Base-by-base conservation (phyloP, 30 jellyfish, hydroid and myxozoan genomes). In the Aurelia coerulea region DNA sequence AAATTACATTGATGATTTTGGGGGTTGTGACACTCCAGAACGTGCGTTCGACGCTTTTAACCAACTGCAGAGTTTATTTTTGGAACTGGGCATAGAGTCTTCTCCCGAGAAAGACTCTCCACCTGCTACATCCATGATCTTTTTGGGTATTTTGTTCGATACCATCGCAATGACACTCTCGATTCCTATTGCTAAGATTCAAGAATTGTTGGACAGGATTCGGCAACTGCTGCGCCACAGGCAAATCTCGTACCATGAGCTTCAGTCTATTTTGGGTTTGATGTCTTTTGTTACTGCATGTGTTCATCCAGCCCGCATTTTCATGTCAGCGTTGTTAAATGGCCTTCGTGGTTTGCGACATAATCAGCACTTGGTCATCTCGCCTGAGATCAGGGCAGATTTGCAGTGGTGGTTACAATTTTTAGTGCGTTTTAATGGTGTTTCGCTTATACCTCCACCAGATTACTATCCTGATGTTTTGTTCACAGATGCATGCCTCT, bases 331-430 rank as follows among this genome's bases (percentile, higher is more conserved):
- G 8, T 23, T 60, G 34, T 23, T 60, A 23, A 60, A 60, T 23
- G 69, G 69, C 69, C 69, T 60, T 60, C 69, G 69, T 10, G 69
- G 69, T 60, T 60, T 60, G 9, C 34, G 3, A 15, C 69, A 60
- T 60, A 17, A 60, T 23, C 69, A 60, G 69, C 7, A 5, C 7
- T 23, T 5, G 69, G 8, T 15, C 23, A 60, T 60, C 2, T 3
- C 69, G 8, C 12, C 69, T 15, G 69, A 60, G 33, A 10, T 10
- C 34, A 60, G 33, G 69, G 29, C 69, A 2, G 69, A 60, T 60
- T 32, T 60, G 6, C 69, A 3, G 0, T 60, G 69, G 69, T 60
- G 69, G 69, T 9, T 60, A 4, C 19, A 60, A 60, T 60, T 60
- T 60, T 60, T 60, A 60, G 34, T 23, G 69, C 69, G 29, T 60